These are phyloP conservation scores for Rhadinocentrus ornatus DNA, from an alignment of 2,797 vertebrate species.

Conservation along the genomic window DNA sequence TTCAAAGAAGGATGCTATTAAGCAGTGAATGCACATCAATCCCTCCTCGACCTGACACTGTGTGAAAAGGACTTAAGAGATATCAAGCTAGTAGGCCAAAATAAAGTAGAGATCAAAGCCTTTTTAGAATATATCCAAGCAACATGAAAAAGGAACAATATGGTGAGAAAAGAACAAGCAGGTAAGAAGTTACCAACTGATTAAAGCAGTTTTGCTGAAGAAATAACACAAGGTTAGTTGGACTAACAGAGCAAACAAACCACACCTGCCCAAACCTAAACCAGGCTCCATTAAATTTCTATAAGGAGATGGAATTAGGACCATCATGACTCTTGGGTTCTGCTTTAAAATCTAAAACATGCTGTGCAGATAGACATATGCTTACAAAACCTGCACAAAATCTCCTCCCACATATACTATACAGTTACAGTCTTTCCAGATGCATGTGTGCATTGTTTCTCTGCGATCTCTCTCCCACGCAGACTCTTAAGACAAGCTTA, in stretches of 20 bases:
- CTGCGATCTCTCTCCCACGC: slow-evolving; percentile 40
- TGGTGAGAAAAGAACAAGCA: not conserved
- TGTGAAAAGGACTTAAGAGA: not conserved
- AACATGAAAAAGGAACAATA: not conserved
- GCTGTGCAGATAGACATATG: not conserved
- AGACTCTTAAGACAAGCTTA: slow-evolving; percentile 43
- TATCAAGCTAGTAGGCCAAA: not conserved
- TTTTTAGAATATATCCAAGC: too few relatives aligned
- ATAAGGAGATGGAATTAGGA: not conserved
- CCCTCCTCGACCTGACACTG: not conserved
- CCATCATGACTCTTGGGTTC: not conserved
- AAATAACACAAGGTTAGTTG: too few relatives aligned
- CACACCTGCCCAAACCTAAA: not conserved
- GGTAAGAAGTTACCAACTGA: too few relatives aligned
- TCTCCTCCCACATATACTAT: not conserved
- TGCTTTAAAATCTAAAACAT: not conserved
- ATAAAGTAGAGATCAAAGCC: not conserved
- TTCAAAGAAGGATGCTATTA: not conserved
- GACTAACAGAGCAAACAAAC: too few relatives aligned
- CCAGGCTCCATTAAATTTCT: not conserved
- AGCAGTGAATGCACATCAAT: not conserved
- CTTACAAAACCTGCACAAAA: slow-evolving; percentile 11
- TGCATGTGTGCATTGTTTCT: slow-evolving; percentile 7
- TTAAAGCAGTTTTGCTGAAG: too few relatives aligned
- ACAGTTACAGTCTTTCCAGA: slow-evolving; percentile 1